These are phyloP conservation scores for Myotis planiceps DNA, from an alignment of 2,797 vertebrate species.

Conservation along the genomic window DNA sequence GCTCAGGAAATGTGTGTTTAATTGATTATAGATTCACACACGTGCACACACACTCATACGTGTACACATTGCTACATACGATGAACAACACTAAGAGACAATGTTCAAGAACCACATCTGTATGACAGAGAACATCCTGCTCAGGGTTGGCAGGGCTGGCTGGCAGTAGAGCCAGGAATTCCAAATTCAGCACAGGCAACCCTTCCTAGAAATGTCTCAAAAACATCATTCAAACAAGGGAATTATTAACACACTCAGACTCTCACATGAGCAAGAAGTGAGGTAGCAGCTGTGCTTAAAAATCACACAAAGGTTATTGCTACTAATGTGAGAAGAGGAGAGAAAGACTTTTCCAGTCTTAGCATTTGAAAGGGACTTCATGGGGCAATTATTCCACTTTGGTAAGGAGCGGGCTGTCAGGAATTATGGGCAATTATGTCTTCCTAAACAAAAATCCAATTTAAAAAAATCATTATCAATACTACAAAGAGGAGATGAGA, in stretches of 20 bases:
- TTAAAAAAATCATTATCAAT: slow-evolving; percentile 76
- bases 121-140: neutral
- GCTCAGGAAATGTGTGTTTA: neutral
- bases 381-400: slow-evolving; percentile 49
- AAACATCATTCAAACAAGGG: slow-evolving; percentile 7
- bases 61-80: neutral
- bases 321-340: slow-evolving; percentile 40
- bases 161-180: neutral
- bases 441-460: slow-evolving; percentile 80
- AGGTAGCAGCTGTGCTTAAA: slow-evolving; percentile 52
- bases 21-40: neutral
- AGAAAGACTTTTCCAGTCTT: neutral
- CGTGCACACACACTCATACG: too few species aligned
- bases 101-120: neutral
- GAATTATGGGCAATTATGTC: slow-evolving; percentile 74
- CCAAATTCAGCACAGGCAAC: neutral
- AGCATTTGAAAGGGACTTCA: slow-evolving; percentile 44
- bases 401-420: slow-evolving; percentile 54
- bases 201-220: slow-evolving; percentile 34
- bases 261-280: neutral
- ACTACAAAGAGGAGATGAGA: slow-evolving; percentile 75
- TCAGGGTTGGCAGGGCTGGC: neutral
- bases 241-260: neutral
- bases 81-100: neutral
- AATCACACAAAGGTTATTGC: slow-evolving; percentile 38